A percentile compares a stretch with the other conserved stretches of the same genome.
phyloP scores from a whole-genome alignment of 2,888 invertebrate genomes.

The Antitype chi region DNA sequence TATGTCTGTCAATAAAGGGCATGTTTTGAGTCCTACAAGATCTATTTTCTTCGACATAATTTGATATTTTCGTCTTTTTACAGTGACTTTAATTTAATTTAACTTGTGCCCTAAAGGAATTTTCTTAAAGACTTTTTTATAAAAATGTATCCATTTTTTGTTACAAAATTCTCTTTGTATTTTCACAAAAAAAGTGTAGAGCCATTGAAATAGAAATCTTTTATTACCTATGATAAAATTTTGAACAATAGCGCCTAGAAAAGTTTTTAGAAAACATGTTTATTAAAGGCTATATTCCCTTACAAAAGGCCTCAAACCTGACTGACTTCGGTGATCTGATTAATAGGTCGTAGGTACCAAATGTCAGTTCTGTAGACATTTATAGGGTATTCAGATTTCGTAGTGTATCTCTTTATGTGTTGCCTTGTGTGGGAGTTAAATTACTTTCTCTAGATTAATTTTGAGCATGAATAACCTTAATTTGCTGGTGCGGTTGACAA shows the following conservation, averaged over 20 bases:
- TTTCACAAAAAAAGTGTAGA: constrained; percentile 5
- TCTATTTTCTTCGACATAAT: not conserved
- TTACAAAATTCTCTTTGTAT: not conserved
- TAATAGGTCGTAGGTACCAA: constrained; percentile 5
- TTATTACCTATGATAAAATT: constrained; percentile 46
- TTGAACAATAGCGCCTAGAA: constrained; percentile 34
- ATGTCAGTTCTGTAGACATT: constrained; percentile 5
- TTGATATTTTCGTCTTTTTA: not conserved
- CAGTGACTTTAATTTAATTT: constrained; percentile 4
- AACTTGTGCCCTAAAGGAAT: not conserved
- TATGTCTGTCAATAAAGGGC: not conserved
- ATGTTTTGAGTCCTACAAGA: not conserved
- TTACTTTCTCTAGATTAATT: constrained; percentile 19
- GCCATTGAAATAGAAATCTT: constrained; percentile 36
- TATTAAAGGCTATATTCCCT: constrained; percentile 18
- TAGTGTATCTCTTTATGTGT: constrained; percentile 9
- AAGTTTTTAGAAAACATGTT: constrained; percentile 40
- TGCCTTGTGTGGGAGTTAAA: constrained; percentile 6
- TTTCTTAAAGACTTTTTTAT: constrained; percentile 10
- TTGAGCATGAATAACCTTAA: not conserved
- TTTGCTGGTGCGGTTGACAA: not conserved
- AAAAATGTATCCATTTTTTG: not conserved
- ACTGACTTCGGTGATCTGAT: constrained; percentile 42
- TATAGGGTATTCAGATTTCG: not conserved
- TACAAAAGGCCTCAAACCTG: constrained; percentile 31